Conservation (phyloP, 2,888 invertebrate species). For the Calephelis perditalis region DNA sequence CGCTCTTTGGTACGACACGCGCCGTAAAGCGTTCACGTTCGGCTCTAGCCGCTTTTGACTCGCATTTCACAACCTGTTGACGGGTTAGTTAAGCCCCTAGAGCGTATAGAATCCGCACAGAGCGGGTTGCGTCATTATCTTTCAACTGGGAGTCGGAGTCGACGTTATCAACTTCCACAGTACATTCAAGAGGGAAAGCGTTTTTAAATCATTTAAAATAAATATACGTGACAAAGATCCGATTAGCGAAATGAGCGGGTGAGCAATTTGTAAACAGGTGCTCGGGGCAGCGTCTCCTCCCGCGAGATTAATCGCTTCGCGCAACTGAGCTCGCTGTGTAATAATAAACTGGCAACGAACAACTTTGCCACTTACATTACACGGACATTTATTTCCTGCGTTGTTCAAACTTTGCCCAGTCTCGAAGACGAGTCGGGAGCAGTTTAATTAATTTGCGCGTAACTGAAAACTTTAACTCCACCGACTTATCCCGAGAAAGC, state of each 20-base stretch:
- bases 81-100: constrained; percentile 60
- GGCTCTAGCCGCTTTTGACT: constrained; percentile 58
- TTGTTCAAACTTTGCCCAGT: constrained; percentile 64
- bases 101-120: constrained; percentile 51
- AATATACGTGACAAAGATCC: constrained; percentile 26
- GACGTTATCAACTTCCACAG: constrained; percentile 25
- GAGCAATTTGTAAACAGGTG: constrained; percentile 51
- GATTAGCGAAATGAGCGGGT: constrained; percentile 28
- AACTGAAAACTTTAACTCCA: constrained; percentile 30
- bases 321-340: constrained; percentile 50
- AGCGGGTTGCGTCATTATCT: constrained; percentile 42
- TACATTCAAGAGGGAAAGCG: constrained; percentile 1
- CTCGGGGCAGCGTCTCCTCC: constrained; percentile 37
- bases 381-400: constrained; percentile 70
- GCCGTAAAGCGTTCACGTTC: constrained; percentile 55
- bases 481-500: constrained; percentile 2
- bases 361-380: constrained; percentile 73
- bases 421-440: constrained; percentile 49
- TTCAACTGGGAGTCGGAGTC: constrained; percentile 25
- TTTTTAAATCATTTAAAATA: constrained; percentile 17
- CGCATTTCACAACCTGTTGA: constrained; percentile 73
- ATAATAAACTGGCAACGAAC: constrained; percentile 67
- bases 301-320: constrained; percentile 60
- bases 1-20: constrained; percentile 63
- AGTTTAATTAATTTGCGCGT: constrained; percentile 65